Percentiles rank a stretch among this genome's conserved stretches.
phyloP scores from a whole-genome alignment of 2,113 vertebrate genomes.

The Tylochromis polylepis region DNA sequence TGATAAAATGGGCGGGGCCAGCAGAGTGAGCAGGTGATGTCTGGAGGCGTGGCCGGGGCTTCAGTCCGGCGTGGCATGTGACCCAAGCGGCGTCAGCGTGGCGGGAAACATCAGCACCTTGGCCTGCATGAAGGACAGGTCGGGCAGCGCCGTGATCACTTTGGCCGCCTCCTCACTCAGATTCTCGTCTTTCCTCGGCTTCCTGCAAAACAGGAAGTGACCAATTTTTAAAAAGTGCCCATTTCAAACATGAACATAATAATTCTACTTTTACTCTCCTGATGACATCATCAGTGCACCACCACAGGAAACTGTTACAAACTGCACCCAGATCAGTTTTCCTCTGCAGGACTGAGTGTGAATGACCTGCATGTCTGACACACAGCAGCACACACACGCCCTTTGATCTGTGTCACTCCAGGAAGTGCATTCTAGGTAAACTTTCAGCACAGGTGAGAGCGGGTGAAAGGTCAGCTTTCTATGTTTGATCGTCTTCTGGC shows the following conservation, averaged over 20 bases:
- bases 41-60: neutral
- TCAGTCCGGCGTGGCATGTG: constrained; percentile 55
- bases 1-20: neutral
- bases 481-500: neutral
- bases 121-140: constrained; percentile 97
- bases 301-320: neutral
- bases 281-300: neutral
- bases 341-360: too few species aligned
- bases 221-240: neutral
- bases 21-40: neutral
- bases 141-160: constrained; percentile 88
- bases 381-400: neutral
- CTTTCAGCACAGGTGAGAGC: too few species aligned
- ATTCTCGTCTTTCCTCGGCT: constrained; percentile 87
- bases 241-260: neutral
- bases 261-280: neutral
- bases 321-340: neutral
- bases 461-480: neutral
- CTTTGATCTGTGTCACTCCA: neutral
- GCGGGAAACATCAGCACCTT: constrained; percentile 98
- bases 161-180: constrained; percentile 89
- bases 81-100: constrained; percentile 84
- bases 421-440: neutral
- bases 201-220: constrained; percentile 66
- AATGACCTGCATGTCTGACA: neutral